Percentiles rank a stretch among this genome's conserved stretches.
Conservation (phyloP, 1,140 invertebrate genomes). For the Brachionus sp. region DNA sequence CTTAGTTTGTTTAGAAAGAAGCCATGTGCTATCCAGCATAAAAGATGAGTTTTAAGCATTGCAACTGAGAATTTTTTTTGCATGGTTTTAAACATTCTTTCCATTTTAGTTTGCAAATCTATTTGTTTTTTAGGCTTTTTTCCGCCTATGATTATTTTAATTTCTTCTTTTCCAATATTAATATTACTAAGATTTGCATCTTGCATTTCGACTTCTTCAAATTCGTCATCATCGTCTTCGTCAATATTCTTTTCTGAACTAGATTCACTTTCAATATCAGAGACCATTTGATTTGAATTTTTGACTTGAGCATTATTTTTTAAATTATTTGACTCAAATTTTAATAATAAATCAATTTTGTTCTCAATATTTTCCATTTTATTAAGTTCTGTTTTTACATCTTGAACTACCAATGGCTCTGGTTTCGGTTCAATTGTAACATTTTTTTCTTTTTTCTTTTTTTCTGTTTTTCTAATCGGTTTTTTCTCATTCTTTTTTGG, state of each 20-base stretch:
- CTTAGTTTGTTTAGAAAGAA: neutral
- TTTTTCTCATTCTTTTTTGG: neutral
- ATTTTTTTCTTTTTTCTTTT: neutral
- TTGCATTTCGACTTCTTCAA: constrained; percentile 38
- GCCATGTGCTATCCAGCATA: constrained; percentile 37
- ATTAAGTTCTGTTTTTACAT: neutral
- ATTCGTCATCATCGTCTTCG: constrained; percentile 13
- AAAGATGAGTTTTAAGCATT: constrained; percentile 30
- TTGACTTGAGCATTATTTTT: neutral
- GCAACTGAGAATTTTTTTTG: constrained; percentile 13
- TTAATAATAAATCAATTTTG: constrained; percentile 32
- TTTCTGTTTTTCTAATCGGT: neutral
- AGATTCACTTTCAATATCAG: neutral
- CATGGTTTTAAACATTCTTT: constrained; percentile 22
- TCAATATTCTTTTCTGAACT: neutral
- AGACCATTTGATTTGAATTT: neutral
- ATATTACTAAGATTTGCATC: neutral
- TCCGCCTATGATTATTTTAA: neutral
- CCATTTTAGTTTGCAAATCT: constrained; percentile 1
- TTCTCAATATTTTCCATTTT: constrained; percentile 9
- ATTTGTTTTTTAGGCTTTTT: constrained; percentile 32
- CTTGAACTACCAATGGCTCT: neutral
- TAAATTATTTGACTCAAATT: neutral
- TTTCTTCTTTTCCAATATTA: neutral
- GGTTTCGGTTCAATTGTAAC: neutral